These are phyloP conservation scores for Tethya wilhelma DNA, from an alignment of 37 sponge, comb jelly and placozoan genomes.

Conservation along the genomic window DNA sequence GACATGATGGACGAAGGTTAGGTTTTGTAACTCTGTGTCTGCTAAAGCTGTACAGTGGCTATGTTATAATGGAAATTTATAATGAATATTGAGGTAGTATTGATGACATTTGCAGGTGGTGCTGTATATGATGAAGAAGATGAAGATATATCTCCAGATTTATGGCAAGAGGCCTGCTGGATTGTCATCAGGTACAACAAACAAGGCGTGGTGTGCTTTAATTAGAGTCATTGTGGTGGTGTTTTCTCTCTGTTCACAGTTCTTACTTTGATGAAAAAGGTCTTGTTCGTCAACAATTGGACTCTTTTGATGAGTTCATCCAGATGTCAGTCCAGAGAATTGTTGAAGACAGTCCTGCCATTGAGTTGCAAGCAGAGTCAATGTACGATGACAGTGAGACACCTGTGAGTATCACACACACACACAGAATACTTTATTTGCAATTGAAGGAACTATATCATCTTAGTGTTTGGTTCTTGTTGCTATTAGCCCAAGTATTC, in stretches of 20 bases:
- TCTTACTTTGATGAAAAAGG: constrained; percentile 99
- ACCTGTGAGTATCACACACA: constrained; percentile 32
- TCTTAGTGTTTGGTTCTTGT: background rate
- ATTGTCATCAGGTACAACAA: constrained; percentile 97
- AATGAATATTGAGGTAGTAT: background rate
- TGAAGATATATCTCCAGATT: constrained; percentile 93
- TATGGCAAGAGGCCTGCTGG: constrained; percentile 99
- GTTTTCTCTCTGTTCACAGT: constrained; percentile 10
- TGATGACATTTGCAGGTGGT: background rate
- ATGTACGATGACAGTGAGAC: constrained; percentile 83
- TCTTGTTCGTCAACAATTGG: constrained; percentile 97
- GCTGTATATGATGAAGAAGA: constrained; percentile 79
- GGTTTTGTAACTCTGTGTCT: background rate
- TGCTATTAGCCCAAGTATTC: constrained; percentile 89
- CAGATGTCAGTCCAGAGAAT: constrained; percentile 99
- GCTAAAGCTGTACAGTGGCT: no score
- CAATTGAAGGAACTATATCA: background rate
- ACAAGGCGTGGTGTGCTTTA: background rate
- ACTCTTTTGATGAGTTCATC: constrained; percentile 99
- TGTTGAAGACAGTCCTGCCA: constrained; percentile 94
- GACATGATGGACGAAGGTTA: constrained; percentile 4
- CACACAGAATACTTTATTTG: background rate
- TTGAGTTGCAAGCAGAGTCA: constrained; percentile 94
- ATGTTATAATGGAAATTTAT: no score
- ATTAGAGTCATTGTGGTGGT: background rate